A percentile compares a stretch with the other conserved stretches of the same genome.
Conservation (phyloP, 2,888 invertebrate species). For the Eupithecia abbreviata region DNA sequence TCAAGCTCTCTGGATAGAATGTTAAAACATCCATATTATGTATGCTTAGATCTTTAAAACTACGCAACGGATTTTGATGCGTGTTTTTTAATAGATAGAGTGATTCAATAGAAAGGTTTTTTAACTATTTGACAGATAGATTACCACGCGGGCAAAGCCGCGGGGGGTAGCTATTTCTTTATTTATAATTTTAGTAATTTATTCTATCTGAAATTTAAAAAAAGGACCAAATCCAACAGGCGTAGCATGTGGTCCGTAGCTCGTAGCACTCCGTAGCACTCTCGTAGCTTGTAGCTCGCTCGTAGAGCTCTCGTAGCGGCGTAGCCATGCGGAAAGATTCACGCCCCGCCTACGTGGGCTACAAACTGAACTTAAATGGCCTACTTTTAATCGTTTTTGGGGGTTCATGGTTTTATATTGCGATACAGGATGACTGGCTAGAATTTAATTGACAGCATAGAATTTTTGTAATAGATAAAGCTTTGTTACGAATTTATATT, state of each 20-base stretch:
- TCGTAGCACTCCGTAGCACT: slow-evolving; percentile 13
- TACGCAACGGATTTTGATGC: too few relatives aligned
- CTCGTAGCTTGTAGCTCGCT: slow-evolving; percentile 20
- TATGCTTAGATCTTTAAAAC: too few relatives aligned
- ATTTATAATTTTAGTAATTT: too few relatives aligned
- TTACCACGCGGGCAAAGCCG: too few relatives aligned
- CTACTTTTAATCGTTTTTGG: slow-evolving; percentile 11
- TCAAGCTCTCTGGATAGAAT: too few relatives aligned
- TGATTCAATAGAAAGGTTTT: too few relatives aligned
- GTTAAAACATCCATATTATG: too few relatives aligned
- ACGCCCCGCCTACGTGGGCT: slow-evolving; percentile 19
- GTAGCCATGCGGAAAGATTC: slow-evolving; percentile 23
- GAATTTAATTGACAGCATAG: background rate
- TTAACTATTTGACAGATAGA: too few relatives aligned
- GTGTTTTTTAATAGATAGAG: too few relatives aligned
- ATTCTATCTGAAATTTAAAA: background rate
- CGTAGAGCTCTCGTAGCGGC: slow-evolving; percentile 21
- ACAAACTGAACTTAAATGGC: slow-evolving; percentile 23
- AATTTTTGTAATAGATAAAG: background rate
- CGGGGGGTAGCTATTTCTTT: too few relatives aligned
- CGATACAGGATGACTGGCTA: background rate
- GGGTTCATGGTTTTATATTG: background rate
- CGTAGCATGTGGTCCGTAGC: slow-evolving; percentile 26
- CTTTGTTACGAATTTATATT: background rate
- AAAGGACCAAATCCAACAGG: slow-evolving; percentile 12